Conservation (phyloP, 2,888 invertebrate species). For the Caenorhabditis macrosperma region DNA sequence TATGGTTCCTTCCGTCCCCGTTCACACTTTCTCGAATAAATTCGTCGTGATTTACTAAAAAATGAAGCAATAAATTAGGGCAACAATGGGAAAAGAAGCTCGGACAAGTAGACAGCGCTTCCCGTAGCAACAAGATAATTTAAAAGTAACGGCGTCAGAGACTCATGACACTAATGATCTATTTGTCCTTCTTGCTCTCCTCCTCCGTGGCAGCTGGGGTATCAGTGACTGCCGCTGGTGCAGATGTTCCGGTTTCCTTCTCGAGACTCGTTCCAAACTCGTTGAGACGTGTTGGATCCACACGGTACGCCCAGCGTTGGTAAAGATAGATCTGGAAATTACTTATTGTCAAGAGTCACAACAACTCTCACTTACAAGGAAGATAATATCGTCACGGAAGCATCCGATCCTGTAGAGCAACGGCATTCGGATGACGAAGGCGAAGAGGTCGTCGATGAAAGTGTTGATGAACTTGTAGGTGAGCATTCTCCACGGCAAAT, state of each 20-base stretch:
- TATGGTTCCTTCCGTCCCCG: too few species aligned
- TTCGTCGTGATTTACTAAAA: conserved; percentile 7
- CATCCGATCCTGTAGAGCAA: conserved; percentile 96
- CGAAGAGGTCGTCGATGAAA: conserved; percentile 99
- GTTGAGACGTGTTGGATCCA: conserved; percentile 93
- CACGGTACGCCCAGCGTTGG: conserved; percentile 98
- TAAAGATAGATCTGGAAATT: conserved; percentile 87
- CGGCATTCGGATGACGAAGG: conserved; percentile 99
- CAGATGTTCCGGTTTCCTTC: conserved; percentile 65
- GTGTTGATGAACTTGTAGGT: conserved; percentile 99
- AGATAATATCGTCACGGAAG: conserved; percentile 98
- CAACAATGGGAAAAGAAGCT: neutral
- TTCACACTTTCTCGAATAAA: conserved; percentile 22
- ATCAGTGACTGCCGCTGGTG: too few species aligned
- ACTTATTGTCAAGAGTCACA: neutral
- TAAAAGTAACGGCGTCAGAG: neutral
- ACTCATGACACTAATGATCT: neutral
- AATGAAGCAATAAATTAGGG: neutral
- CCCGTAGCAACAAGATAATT: neutral
- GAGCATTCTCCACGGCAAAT: conserved; percentile 99
- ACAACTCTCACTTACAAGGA: conserved; percentile 85
- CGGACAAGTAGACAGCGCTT: neutral
- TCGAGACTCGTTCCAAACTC: conserved; percentile 97
- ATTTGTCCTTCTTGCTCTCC: conserved; percentile 27
- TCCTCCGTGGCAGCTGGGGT: conserved; percentile 12